Conservation (phyloP, 2,113 vertebrate genomes). For the Isichthys henryi region DNA sequence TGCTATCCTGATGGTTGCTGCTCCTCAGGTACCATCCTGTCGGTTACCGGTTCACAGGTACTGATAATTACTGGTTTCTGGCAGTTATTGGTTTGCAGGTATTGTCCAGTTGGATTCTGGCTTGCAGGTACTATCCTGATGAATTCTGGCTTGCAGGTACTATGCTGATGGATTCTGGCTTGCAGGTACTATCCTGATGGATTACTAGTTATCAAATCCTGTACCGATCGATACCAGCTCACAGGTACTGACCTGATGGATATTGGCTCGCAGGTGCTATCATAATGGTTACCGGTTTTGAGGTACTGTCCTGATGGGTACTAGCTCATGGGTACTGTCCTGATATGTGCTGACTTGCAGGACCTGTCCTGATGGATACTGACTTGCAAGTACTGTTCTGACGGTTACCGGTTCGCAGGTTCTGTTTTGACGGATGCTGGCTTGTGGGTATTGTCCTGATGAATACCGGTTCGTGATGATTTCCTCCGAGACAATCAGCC, state of each 20-base stretch:
- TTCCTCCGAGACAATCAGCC: not conserved
- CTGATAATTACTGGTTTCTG: not conserved
- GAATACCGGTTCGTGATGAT: not conserved
- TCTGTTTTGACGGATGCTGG: not conserved
- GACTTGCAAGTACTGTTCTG: not conserved
- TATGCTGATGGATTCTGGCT: too few species aligned
- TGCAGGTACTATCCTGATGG: not conserved
- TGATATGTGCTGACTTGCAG: not conserved
- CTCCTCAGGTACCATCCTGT: not conserved
- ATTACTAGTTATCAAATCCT: not conserved
- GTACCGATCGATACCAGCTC: not conserved
- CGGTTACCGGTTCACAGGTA: not conserved
- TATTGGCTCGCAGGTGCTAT: not conserved
- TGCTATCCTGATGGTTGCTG: not conserved
- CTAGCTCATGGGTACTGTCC: not conserved
- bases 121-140: not conserved
- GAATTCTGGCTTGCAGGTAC: too few species aligned
- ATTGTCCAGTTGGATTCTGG: too few species aligned
- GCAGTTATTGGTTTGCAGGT: too few species aligned
- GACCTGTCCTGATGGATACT: not conserved
- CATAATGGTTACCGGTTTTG: not conserved
- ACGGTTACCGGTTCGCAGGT: not conserved
- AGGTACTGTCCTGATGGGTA: not conserved
- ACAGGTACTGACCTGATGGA: not conserved
- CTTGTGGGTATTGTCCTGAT: not conserved